Evolutionary conservation across 2,113 vertebrate species (phyloP), one percentile per base, ranked within the genome.

Genomic region (Cephalopholis sonnerati): DNA sequence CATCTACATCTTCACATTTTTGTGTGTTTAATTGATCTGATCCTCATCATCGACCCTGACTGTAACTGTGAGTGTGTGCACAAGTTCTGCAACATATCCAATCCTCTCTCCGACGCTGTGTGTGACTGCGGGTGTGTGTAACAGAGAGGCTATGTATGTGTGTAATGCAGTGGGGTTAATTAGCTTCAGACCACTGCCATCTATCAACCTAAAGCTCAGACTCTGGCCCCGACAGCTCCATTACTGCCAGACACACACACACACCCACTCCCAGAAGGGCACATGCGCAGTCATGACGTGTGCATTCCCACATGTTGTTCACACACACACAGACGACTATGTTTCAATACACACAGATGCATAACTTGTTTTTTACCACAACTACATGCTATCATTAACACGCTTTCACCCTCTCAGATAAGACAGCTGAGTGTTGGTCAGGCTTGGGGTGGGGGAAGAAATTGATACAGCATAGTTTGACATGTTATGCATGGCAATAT

Each of bases 151-250:
- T 76, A 80, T 77, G 59, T 70, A 27, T 85, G 87, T 83, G 83
- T 87, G 75, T 79, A 74, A 79, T 72, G 82, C 83, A 78, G 70
- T 84, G 76, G 87, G 93, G 89, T 94, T 95, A 95, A 95, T 94
- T 95, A 95, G 90, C 87, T 89, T 85, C 76, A 78, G 83, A 86
- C 85, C 82, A 77, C 79, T 79, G 77, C 86, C 87, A 94, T 95
- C 93, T 94, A 93, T 95, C 94, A 95, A 87, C 70, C 68, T 85
- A 87, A 88, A 87, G 92, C 76, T 89, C 89, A 82, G 81, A 80
- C 77, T 85, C 67, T 77, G 74, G 75, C 84, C 78, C 63, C 24
- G 86, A 92, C 90, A 88, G 90, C 92, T 95, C 88, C 87, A 93
- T 93, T 93, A 94, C 87, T 6, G 20, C 82, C 77, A 85, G 36